Percentiles rank a stretch among this genome's conserved stretches.
phyloP scores from a whole-genome alignment of 2,797 vertebrate species.

The Clarias laeviceps region DNA sequence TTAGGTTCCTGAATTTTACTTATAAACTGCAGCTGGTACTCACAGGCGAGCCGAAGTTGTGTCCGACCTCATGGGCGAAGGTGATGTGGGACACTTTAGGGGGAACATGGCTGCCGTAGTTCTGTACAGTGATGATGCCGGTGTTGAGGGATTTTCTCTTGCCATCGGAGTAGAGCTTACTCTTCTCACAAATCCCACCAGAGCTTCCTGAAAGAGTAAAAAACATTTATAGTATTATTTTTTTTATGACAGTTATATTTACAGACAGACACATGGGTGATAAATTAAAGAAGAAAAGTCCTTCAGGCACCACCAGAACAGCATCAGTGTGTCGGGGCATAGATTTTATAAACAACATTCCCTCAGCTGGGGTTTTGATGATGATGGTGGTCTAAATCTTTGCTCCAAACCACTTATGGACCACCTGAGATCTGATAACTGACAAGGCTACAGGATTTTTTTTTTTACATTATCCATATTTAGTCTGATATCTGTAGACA shows the following conservation, averaged over 20 bases:
- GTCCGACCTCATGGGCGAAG: slow-evolving; percentile 96
- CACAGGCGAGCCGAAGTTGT: slow-evolving; percentile 98
- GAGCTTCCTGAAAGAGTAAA: slow-evolving; percentile 82
- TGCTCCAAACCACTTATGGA: not conserved
- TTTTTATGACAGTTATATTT: not conserved
- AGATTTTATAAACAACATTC: not conserved
- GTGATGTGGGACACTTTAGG: slow-evolving; percentile 98
- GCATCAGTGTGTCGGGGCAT: not conserved
- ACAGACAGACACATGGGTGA: not conserved
- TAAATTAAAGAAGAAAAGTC: not conserved
- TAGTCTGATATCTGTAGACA: not conserved
- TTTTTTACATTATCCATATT: not conserved
- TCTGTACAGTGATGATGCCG: slow-evolving; percentile 98
- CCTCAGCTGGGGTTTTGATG: not conserved
- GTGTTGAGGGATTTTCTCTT: slow-evolving; percentile 97
- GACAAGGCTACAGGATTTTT: not conserved
- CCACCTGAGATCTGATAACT: not conserved
- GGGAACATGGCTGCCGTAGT: slow-evolving; percentile 94
- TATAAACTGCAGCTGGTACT: slow-evolving; percentile 67
- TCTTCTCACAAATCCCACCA: slow-evolving; percentile 95
- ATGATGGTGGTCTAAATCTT: not conserved
- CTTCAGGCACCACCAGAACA: not conserved
- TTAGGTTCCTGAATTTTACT: not conserved
- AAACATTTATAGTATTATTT: not conserved
- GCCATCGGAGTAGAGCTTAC: slow-evolving; percentile 88